Evolutionary conservation across 1,140 invertebrate species (phyloP).

Genomic region (Agrilus planipennis): DNA sequence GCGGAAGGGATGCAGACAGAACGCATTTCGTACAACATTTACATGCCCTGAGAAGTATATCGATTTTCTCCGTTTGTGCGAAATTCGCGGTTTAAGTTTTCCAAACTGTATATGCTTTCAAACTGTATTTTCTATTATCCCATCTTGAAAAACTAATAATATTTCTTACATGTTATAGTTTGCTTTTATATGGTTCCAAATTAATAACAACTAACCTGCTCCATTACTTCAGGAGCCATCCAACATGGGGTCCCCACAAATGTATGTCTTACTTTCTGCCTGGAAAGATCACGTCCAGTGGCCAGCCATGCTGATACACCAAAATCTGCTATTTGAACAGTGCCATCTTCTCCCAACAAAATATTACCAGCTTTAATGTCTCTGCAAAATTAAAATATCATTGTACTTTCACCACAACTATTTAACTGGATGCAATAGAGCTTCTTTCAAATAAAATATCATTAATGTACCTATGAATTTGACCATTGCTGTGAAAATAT

Average conservation of each 20-base stretch:
- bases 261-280: constrained; percentile 91
- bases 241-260: constrained; percentile 98
- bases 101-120: too few species aligned
- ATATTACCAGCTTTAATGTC: constrained; percentile 99
- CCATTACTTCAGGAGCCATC: constrained; percentile 99
- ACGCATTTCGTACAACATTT: too few species aligned
- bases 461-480: constrained; percentile 73
- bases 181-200: too few species aligned
- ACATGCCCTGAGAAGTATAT: too few species aligned
- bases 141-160: too few species aligned
- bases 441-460: neutral
- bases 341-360: constrained; percentile 93
- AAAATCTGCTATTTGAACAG: constrained; percentile 94
- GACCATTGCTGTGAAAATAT: constrained; percentile 98
- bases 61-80: too few species aligned
- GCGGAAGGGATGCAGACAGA: too few species aligned
- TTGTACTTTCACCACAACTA: neutral
- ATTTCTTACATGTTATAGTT: too few species aligned
- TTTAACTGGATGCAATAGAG: neutral
- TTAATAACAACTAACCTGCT: constrained; percentile 36
- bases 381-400: constrained; percentile 42
- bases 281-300: constrained; percentile 77
- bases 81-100: too few species aligned
- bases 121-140: too few species aligned
- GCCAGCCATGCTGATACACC: constrained; percentile 89